These are phyloP conservation scores for Cyphomyrus plagiostoma DNA, from an alignment of 2,113 vertebrate genomes.

Conservation along the genomic window DNA sequence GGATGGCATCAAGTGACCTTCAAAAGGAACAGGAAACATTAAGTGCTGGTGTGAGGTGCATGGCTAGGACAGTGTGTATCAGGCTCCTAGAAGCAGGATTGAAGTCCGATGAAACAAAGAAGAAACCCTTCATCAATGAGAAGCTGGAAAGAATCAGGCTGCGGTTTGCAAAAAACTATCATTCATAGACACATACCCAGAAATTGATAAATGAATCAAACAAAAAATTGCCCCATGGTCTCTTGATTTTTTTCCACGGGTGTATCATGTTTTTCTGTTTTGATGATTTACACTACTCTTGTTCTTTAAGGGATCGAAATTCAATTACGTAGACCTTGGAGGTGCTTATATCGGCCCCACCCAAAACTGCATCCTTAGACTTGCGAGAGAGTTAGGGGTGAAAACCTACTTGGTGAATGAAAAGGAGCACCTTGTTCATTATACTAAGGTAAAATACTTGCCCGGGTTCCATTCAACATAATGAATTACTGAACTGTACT, in stretches of 20 bases:
- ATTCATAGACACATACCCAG: too few relatives aligned
- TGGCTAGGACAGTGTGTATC: too few relatives aligned
- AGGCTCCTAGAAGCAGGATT: too few relatives aligned
- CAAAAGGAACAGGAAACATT: too few relatives aligned
- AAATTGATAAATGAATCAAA: too few relatives aligned
- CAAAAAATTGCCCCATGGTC: background rate
- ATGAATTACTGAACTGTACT: background rate
- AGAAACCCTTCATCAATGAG: too few relatives aligned
- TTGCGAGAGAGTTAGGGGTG: conserved; percentile 69
- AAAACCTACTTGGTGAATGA: conserved; percentile 71
- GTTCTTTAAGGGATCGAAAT: conserved; percentile 19
- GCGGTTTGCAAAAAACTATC: too few relatives aligned
- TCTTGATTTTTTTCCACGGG: background rate
- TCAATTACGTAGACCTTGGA: conserved; percentile 68
- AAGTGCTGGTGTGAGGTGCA: too few relatives aligned
- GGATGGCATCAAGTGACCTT: too few relatives aligned
- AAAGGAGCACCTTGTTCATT: conserved; percentile 48
- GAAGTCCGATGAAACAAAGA: too few relatives aligned
- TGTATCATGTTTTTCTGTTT: background rate
- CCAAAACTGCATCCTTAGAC: conserved; percentile 68
- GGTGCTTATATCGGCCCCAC: conserved; percentile 73
- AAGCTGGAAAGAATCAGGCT: too few relatives aligned
- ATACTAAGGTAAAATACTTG: conserved; percentile 54
- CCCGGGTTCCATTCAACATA: background rate
- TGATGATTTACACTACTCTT: background rate